Evolutionary conservation across 2,113 vertebrate genomes (phyloP).

Genomic region (Channa maculata): DNA sequence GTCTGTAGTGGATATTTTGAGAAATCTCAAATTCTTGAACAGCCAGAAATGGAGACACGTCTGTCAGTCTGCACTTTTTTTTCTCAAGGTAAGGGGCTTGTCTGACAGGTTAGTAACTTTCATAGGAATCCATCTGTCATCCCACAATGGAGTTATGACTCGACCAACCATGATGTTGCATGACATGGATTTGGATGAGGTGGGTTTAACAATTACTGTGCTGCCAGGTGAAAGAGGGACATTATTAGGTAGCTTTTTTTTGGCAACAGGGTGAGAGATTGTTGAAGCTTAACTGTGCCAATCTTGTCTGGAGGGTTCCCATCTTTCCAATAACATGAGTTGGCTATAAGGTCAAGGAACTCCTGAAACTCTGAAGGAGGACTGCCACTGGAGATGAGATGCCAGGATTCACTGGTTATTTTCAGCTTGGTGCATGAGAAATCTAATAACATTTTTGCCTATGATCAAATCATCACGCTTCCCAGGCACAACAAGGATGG

Average conservation of each 20-base stretch:
- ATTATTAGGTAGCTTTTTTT: conserved; percentile 8
- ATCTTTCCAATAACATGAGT: background rate
- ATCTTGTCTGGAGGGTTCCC: background rate
- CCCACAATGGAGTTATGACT: conserved; percentile 16
- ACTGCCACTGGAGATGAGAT: too few relatives aligned
- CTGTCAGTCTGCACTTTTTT: conserved; percentile 44
- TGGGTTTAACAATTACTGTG: conserved; percentile 21
- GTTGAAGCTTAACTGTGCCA: background rate
- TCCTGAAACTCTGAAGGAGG: too few relatives aligned
- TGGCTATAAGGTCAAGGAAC: background rate
- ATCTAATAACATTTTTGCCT: too few relatives aligned
- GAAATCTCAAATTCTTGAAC: conserved; percentile 26
- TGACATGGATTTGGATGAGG: conserved; percentile 8
- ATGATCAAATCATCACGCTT: conserved; percentile 33
- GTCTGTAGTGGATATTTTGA: conserved; percentile 4
- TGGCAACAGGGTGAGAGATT: conserved; percentile 11
- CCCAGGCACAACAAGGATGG: conserved; percentile 30
- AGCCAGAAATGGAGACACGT: conserved; percentile 41
- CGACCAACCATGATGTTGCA: conserved; percentile 20
- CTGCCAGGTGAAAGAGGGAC: conserved; percentile 8
- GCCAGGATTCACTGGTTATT: too few relatives aligned
- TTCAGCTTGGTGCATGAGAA: too few relatives aligned
- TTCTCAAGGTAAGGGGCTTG: conserved; percentile 29
- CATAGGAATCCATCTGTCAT: conserved; percentile 50
- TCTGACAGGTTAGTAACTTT: conserved; percentile 31